These are phyloP conservation scores for Heteromyza rotundicornis DNA, from an alignment of 2,888 invertebrate species.

Conservation along the genomic window DNA sequence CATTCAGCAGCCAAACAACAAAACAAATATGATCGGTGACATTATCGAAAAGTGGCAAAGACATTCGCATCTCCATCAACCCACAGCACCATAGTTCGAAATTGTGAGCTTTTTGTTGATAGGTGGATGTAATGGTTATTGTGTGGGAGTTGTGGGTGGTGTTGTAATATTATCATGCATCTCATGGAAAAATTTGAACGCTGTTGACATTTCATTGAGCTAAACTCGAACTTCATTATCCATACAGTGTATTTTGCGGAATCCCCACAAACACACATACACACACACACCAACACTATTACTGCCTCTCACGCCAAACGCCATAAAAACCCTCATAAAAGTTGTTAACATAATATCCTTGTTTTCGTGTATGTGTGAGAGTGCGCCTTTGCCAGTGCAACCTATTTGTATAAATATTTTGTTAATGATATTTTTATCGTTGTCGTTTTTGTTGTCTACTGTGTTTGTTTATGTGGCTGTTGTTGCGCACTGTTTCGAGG, in stretches of 20 bases:
- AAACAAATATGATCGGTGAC: too few relatives aligned
- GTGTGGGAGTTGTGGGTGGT: too few relatives aligned
- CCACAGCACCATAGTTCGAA: too few relatives aligned
- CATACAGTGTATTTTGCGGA: conserved; percentile 45
- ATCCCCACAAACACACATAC: too few relatives aligned
- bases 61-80: too few relatives aligned
- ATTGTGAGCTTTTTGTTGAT: too few relatives aligned
- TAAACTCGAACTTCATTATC: conserved; percentile 53
- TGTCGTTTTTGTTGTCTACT: conserved; percentile 13
- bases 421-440: conserved; percentile 38
- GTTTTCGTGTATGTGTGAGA: conserved; percentile 36
- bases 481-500: conserved; percentile 44
- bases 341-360: conserved; percentile 6
- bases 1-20: too few relatives aligned
- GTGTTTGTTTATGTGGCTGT: background rate
- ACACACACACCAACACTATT: too few relatives aligned
- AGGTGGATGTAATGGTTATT: too few relatives aligned
- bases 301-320: background rate
- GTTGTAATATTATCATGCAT: too few relatives aligned
- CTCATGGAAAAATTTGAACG: too few relatives aligned
- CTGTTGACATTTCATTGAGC: conserved; percentile 54
- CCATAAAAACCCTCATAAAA: conserved; percentile 13
- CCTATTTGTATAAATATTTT: conserved; percentile 56
- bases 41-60: too few relatives aligned
- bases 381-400: conserved; percentile 47